These are phyloP conservation scores for Trachelus tabidus DNA, from an alignment of 2,888 invertebrate genomes.

Conservation along the genomic window DNA sequence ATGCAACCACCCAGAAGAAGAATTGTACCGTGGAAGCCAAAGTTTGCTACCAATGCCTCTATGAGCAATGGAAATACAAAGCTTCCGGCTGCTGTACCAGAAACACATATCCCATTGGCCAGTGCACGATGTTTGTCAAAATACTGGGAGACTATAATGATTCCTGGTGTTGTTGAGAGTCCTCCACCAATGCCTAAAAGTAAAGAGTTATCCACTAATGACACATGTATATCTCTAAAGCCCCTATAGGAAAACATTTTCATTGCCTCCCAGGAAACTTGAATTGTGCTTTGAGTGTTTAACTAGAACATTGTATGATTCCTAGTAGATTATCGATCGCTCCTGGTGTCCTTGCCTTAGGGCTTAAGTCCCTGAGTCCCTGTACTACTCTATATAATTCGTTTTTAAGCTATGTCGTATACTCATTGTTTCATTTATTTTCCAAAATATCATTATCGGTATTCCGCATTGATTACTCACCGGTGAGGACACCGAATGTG, in stretches of 20 bases:
- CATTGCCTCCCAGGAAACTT: background rate
- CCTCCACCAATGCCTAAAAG: constrained; percentile 79
- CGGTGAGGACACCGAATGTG: constrained; percentile 79
- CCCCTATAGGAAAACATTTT: background rate
- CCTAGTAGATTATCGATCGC: background rate
- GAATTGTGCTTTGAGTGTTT: background rate
- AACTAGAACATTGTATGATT: background rate
- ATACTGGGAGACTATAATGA: constrained; percentile 83
- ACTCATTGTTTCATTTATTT: background rate
- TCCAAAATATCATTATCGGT: background rate
- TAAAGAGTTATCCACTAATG: background rate
- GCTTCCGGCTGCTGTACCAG: constrained; percentile 83
- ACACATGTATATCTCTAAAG: background rate
- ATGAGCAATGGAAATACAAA: constrained; percentile 82
- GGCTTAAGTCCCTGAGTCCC: background rate
- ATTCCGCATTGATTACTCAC: constrained; percentile 60
- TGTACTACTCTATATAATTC: background rate
- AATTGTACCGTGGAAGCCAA: constrained; percentile 80
- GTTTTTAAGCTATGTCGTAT: background rate
- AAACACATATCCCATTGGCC: constrained; percentile 84
- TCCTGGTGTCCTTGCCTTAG: background rate
- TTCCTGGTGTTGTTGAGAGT: constrained; percentile 82
- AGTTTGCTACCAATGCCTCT: constrained; percentile 75
- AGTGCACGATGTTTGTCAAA: constrained; percentile 83
- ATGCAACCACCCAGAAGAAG: constrained; percentile 78